These are phyloP conservation scores for Lophochroa leadbeateri DNA, from an alignment of 2,113 vertebrate species.

Conservation along the genomic window DNA sequence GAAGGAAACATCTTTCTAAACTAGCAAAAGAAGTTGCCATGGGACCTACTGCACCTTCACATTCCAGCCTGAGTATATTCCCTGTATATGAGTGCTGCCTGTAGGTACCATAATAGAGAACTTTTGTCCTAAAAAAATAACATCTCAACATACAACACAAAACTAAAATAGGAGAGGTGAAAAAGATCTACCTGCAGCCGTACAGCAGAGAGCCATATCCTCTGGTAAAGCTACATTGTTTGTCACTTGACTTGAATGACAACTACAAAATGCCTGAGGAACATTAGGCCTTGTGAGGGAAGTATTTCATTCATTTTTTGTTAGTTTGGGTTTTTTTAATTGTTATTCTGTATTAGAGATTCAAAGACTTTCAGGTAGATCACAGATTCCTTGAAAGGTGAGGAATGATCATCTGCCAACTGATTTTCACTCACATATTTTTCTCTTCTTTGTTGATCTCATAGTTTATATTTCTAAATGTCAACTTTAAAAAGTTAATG, in stretches of 20 bases:
- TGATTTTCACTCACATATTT: background rate
- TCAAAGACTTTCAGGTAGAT: background rate
- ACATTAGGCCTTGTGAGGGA: background rate
- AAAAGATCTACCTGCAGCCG: background rate
- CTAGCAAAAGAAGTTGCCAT: background rate
- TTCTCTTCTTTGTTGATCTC: background rate
- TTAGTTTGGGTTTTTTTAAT: background rate
- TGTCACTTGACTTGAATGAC: background rate
- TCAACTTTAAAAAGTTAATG: background rate
- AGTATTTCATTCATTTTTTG: background rate
- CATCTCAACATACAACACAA: background rate
- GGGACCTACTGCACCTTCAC: background rate
- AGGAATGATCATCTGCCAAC: background rate
- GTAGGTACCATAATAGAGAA: fast-evolving
- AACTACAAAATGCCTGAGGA: background rate
- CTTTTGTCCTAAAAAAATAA: background rate
- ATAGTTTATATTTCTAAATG: background rate
- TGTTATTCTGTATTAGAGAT: background rate
- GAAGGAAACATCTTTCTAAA: background rate
- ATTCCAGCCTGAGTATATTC: background rate
- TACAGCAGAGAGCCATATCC: background rate
- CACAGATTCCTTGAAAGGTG: background rate
- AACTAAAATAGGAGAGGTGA: background rate
- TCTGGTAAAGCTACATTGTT: background rate
- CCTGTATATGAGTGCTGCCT: background rate